Evolutionary conservation across 2,113 vertebrate species (phyloP).

Genomic region (Mormyrus iriodes): DNA sequence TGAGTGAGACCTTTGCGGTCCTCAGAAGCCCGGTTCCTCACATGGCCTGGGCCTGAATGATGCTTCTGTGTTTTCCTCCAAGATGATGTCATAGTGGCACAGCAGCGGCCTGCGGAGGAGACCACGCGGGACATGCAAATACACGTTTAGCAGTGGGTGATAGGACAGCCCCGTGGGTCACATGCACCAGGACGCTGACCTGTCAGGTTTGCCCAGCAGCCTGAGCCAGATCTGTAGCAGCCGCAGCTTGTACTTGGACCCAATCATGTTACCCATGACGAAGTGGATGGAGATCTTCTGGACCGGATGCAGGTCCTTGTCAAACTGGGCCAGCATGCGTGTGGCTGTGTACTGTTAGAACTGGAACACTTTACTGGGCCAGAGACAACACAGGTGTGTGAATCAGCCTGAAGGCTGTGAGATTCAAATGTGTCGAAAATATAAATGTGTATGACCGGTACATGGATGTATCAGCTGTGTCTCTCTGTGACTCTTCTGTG

Average conservation of each 20-base stretch:
- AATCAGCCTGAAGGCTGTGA: neutral
- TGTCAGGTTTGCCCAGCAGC: constrained; percentile 65
- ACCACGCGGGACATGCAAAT: neutral
- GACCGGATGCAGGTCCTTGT: constrained; percentile 70
- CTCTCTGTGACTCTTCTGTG: neutral
- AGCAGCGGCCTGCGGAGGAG: constrained; percentile 60
- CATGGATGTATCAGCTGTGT: neutral
- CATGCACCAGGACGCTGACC: constrained; percentile 53
- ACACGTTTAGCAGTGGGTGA: neutral
- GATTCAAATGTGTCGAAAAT: neutral
- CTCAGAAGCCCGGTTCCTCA: constrained; percentile 38
- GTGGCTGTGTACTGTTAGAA: constrained; percentile 79
- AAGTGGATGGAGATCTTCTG: constrained; percentile 75
- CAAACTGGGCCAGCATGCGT: constrained; percentile 75
- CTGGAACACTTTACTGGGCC: constrained; percentile 63
- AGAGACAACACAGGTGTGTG: neutral
- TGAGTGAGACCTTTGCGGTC: too few relatives aligned
- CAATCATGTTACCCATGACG: constrained; percentile 70
- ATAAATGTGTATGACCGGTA: neutral
- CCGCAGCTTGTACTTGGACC: constrained; percentile 79
- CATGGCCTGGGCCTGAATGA: constrained; percentile 73
- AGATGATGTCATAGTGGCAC: constrained; percentile 78
- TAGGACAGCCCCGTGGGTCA: neutral
- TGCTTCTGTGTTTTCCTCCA: constrained; percentile 69
- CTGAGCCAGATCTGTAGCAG: constrained; percentile 72